Conservation (phyloP, 2,888 invertebrate species). For the Esperia sulphurella region DNA sequence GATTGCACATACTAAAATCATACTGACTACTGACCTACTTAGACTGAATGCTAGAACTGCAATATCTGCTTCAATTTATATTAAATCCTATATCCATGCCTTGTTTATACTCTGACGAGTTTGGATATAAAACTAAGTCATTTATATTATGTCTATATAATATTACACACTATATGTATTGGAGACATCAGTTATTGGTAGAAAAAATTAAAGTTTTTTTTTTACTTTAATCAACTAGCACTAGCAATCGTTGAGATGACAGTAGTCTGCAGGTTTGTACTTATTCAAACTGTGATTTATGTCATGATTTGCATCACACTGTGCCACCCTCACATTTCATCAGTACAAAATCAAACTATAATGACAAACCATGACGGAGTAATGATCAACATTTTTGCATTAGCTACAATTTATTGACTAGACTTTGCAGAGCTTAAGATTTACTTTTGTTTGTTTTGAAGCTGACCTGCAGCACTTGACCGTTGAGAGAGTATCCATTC, state of each 20-base stretch:
- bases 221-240: conserved; percentile 1
- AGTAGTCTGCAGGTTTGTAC: conserved; percentile 41
- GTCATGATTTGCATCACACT: conserved; percentile 54
- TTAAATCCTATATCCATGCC: not conserved
- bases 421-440: conserved; percentile 72
- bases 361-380: conserved; percentile 72
- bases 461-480: conserved; percentile 97
- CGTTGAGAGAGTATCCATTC: conserved; percentile 97
- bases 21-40: too few relatives aligned
- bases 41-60: too few relatives aligned
- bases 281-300: conserved; percentile 42
- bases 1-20: too few relatives aligned
- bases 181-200: conserved; percentile 1
- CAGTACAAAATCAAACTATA: conserved; percentile 41
- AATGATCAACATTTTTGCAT: conserved; percentile 77
- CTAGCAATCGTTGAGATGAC: not conserved
- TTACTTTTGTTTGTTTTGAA: conserved; percentile 96
- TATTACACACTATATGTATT: conserved; percentile 1
- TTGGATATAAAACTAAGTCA: not conserved
- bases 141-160: not conserved
- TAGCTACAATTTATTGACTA: conserved; percentile 80
- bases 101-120: not conserved
- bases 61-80: too few relatives aligned
- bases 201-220: not conserved
- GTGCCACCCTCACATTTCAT: conserved; percentile 21